Evolutionary conservation across 1,140 invertebrate species (phyloP).

Genomic region (Euura saliciscinereae): DNA sequence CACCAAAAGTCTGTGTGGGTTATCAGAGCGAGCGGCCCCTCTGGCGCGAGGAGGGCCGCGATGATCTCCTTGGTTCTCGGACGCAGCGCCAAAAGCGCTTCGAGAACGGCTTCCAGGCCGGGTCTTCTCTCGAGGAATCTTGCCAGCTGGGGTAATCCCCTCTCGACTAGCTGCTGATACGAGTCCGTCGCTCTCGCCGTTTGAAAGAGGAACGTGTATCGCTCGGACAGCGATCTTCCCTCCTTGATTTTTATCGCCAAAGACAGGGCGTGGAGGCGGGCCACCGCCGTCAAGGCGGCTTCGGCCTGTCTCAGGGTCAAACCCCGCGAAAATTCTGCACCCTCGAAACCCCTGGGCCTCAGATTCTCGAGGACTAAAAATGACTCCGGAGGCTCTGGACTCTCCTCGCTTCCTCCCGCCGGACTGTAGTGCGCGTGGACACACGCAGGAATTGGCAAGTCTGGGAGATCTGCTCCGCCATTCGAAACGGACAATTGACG

Average conservation of each 20-base stretch:
- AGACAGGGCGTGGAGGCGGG: slow-evolving; percentile 73
- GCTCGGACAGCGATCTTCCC: slow-evolving; percentile 65
- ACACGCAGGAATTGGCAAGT: slow-evolving; percentile 68
- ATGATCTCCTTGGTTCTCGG: slow-evolving; percentile 68
- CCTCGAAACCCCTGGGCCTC: slow-evolving; percentile 59
- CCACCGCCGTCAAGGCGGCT: slow-evolving; percentile 72
- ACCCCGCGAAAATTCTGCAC: slow-evolving; percentile 71
- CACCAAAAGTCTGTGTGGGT: slow-evolving; percentile 86
- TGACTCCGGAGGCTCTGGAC: slow-evolving; percentile 64
- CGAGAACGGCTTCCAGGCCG: slow-evolving; percentile 62
- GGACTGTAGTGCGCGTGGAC: slow-evolving; percentile 69
- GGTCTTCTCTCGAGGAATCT: slow-evolving; percentile 71
- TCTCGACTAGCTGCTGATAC: slow-evolving; percentile 76
- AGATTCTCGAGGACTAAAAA: slow-evolving; percentile 71
- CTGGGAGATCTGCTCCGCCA: slow-evolving; percentile 30
- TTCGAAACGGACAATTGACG: slow-evolving; percentile 45
- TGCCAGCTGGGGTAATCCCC: slow-evolving; percentile 74
- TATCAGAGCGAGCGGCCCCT: slow-evolving; percentile 71
- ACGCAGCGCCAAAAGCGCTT: slow-evolving; percentile 61
- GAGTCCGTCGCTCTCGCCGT: slow-evolving; percentile 76
- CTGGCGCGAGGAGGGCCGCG: slow-evolving; percentile 67
- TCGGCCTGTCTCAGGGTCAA: slow-evolving; percentile 68
- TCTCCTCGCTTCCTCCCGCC: slow-evolving; percentile 57
- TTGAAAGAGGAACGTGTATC: slow-evolving; percentile 77
- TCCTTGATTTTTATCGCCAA: slow-evolving; percentile 70